A percentile compares a stretch with the other conserved stretches of the same genome.
Conservation (phyloP, 2,113 vertebrate genomes). For the Xiphophorus hellerii region DNA sequence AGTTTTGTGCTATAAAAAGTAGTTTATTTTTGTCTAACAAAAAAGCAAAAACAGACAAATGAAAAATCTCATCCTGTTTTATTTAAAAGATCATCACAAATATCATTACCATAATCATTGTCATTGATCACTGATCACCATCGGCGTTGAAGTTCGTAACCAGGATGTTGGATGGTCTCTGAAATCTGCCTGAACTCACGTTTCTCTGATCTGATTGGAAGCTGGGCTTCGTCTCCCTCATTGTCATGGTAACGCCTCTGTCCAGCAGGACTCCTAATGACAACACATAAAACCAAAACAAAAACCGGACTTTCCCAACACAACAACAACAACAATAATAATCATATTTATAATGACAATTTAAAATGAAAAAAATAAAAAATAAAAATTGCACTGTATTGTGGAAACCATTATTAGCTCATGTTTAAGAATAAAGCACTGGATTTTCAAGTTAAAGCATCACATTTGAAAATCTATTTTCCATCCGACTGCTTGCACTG, state of each 20-base stretch:
- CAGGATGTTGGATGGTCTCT: slow-evolving; percentile 58
- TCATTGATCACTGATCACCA: slow-evolving; percentile 71
- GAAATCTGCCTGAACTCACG: slow-evolving; percentile 31
- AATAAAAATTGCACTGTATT: slow-evolving; percentile 75
- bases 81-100: slow-evolving; percentile 81
- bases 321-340: slow-evolving; percentile 80
- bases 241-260: slow-evolving; percentile 80
- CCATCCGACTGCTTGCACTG: slow-evolving; percentile 65
- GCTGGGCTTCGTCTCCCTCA: slow-evolving; percentile 64
- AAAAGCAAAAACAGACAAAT: slow-evolving; percentile 62
- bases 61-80: slow-evolving; percentile 73
- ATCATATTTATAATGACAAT: slow-evolving; percentile 81
- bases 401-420: slow-evolving; percentile 58
- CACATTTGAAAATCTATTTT: slow-evolving; percentile 36
- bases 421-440: slow-evolving; percentile 23
- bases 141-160: slow-evolving; percentile 71
- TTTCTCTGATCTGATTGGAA: slow-evolving; percentile 59
- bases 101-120: slow-evolving; percentile 83
- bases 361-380: slow-evolving; percentile 59
- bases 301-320: slow-evolving; percentile 53
- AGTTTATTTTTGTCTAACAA: slow-evolving; percentile 68
- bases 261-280: slow-evolving; percentile 84
- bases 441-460: slow-evolving; percentile 48
- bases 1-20: slow-evolving; percentile 1
- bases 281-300: slow-evolving; percentile 62